Conservation (phyloP, 2,888 invertebrate species). For the Suillia variegata region DNA sequence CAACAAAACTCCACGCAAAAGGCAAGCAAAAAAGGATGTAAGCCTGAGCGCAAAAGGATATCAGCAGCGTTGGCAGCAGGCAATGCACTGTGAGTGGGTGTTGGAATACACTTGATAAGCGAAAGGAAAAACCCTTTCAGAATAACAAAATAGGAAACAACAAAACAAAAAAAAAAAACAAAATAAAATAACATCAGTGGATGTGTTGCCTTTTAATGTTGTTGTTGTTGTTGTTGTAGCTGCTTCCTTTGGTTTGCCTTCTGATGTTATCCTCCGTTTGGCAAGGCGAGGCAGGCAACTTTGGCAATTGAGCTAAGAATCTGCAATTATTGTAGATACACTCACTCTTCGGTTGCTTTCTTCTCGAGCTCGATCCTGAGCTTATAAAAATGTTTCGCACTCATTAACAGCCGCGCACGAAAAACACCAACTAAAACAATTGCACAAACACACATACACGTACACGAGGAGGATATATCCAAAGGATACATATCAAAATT, state of each 20-base stretch:
- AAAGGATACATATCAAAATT: too few species aligned
- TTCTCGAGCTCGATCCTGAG: neutral
- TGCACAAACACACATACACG: slow-evolving; percentile 25
- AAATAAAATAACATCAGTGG: neutral
- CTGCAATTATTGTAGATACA: slow-evolving; percentile 10
- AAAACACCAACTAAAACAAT: slow-evolving; percentile 37
- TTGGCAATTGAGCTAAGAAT: slow-evolving; percentile 14
- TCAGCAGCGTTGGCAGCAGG: neutral
- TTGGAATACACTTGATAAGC: neutral
- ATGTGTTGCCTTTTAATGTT: neutral
- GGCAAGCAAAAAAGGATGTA: neutral
- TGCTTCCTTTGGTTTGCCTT: neutral
- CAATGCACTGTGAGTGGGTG: neutral
- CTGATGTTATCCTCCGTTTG: neutral
- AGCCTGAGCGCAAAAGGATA: neutral
- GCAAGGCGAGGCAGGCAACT: too few species aligned
- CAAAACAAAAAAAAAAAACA: neutral
- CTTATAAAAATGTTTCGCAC: slow-evolving; percentile 10
- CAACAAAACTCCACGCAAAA: neutral
- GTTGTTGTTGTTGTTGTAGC: neutral
- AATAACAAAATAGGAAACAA: neutral
- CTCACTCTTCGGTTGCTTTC: neutral
- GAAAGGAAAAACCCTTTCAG: neutral
- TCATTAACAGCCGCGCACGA: slow-evolving; percentile 5
- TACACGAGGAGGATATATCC: too few species aligned